A percentile compares a stretch with the other conserved stretches of the same genome.
phyloP scores from a whole-genome alignment of 2,888 invertebrate genomes.

The Dynastes maya region DNA sequence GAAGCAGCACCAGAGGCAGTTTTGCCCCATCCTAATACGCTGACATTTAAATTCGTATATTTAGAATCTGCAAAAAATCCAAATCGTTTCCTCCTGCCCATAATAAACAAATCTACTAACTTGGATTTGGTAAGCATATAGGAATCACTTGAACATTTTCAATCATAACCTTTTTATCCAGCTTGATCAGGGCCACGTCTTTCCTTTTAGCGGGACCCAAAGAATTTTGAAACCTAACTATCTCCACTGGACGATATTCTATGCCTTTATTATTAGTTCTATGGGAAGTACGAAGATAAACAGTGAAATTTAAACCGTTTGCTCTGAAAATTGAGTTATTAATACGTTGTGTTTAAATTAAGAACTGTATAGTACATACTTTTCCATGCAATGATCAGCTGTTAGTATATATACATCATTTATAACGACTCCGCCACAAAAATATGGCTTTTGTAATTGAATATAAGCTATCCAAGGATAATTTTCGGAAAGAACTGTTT shows the following conservation, averaged over 20 bases:
- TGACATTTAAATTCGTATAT: slow-evolving; percentile 69
- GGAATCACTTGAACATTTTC: slow-evolving; percentile 69
- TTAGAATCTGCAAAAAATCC: slow-evolving; percentile 64
- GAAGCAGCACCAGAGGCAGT: slow-evolving; percentile 69
- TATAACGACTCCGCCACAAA: slow-evolving; percentile 74
- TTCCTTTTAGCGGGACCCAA: slow-evolving; percentile 65
- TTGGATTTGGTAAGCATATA: slow-evolving; percentile 73
- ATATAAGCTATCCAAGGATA: slow-evolving; percentile 75
- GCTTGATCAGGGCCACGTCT: slow-evolving; percentile 74
- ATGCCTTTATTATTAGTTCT: slow-evolving; percentile 18
- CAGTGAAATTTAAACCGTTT: slow-evolving; percentile 29
- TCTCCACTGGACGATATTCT: slow-evolving; percentile 9
- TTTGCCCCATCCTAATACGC: slow-evolving; percentile 75
- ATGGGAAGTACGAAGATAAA: slow-evolving; percentile 41
- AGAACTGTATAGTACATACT: slow-evolving; percentile 65
- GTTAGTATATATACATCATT: slow-evolving; percentile 74
- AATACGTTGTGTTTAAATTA: not conserved
- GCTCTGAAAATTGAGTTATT: slow-evolving; percentile 22
- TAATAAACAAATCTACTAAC: slow-evolving; percentile 57
- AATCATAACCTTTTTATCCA: slow-evolving; percentile 70
- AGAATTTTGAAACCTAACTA: slow-evolving; percentile 6
- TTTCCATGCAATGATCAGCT: slow-evolving; percentile 76
- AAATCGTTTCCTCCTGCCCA: not conserved
- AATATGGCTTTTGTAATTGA: slow-evolving; percentile 69
- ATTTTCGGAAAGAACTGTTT: slow-evolving; percentile 71